Base-by-base conservation (phyloP, 2,113 vertebrate species). In the Rhineura floridana region DNA sequence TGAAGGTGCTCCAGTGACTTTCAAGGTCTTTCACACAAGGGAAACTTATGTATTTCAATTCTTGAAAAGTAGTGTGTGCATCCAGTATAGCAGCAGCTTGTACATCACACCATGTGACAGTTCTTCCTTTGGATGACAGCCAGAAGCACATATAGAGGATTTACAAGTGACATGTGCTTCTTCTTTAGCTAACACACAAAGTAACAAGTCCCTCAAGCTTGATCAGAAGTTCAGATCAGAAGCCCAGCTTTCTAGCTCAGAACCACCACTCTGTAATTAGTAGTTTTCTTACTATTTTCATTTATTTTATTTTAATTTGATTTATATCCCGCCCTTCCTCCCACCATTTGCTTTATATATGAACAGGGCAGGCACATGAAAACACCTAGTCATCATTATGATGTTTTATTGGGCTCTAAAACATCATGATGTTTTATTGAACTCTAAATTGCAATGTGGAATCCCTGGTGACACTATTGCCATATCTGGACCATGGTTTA, bases 201-300 rank as follows among this genome's bases (percentile, higher is more conserved):
- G 33, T 33, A 70, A 3, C 67, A 70, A 69, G 33, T n/a, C 67
- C 28, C 30, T 91, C 42, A 52, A 90, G 78, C 23, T 67, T 7
- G 33, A 85, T 12, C 70, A 80, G 55, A 23, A 33, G 1, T 10
- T 12, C 17, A 81, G 75, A 89, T 30, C 30, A 13, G 85, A 65
- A 91, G 79, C 25, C 12, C 75, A 80, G 90, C 90, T 93, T 84
- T 72, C 82, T 50, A 33, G n/a, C 28, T 67, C 13, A 23, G 6
- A 65, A 28, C 9, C 55, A 59, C 55, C 65, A 30, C 28, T 69
- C 30, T 69, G 67, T 33, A 69, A 30, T n/a, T 11, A 69, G 12
- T 59, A 59, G 55, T 59, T 59, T 65, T 9, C 28, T 65, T 65
- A 65, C 28, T 67, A 59, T 59, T 59, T n/a, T n/a, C n/a, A n/a